These are phyloP conservation scores for Paracanthobrama guichenoti DNA, from an alignment of 2,113 vertebrate genomes.

Conservation along the genomic window DNA sequence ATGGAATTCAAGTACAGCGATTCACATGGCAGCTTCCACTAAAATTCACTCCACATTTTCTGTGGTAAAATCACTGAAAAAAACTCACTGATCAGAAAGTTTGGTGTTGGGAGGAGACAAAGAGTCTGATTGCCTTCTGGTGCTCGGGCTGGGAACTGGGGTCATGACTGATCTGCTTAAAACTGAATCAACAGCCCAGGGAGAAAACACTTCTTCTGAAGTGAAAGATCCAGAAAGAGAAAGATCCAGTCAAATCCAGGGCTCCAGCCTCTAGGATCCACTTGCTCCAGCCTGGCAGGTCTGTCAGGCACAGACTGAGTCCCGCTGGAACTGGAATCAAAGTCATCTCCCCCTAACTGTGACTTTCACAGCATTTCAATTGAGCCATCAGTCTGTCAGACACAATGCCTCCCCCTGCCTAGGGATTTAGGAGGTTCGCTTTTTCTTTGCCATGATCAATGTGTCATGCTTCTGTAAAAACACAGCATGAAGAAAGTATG, in stretches of 20 bases:
- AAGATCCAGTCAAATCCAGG: conserved; percentile 43
- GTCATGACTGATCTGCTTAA: conserved; percentile 62
- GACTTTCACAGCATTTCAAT: conserved; percentile 69
- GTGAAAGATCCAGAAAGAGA: conserved; percentile 26
- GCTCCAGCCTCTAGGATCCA: conserved; percentile 9
- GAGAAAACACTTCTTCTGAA: conserved; percentile 54
- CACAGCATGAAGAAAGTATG: conserved; percentile 37
- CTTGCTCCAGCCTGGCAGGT: conserved; percentile 55
- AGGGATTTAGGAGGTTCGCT: neutral
- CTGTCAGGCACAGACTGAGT: conserved; percentile 59
- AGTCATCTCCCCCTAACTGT: conserved; percentile 57
- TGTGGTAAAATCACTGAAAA: neutral
- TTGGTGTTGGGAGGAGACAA: neutral
- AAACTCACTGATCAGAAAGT: neutral
- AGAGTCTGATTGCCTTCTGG: conserved; percentile 43
- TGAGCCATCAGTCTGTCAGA: conserved; percentile 72
- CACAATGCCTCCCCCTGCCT: conserved; percentile 34
- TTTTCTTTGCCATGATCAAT: conserved; percentile 48
- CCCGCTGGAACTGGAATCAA: conserved; percentile 61
- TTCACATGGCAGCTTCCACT: neutral
- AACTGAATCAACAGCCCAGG: conserved; percentile 58
- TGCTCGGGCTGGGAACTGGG: conserved; percentile 37
- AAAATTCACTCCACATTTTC: neutral
- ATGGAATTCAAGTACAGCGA: neutral
- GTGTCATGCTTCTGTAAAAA: conserved; percentile 10